A percentile compares a stretch with the other conserved stretches of the same genome.
phyloP scores from a whole-genome alignment of 2,113 vertebrate species.

The Phainopepla nitens region DNA sequence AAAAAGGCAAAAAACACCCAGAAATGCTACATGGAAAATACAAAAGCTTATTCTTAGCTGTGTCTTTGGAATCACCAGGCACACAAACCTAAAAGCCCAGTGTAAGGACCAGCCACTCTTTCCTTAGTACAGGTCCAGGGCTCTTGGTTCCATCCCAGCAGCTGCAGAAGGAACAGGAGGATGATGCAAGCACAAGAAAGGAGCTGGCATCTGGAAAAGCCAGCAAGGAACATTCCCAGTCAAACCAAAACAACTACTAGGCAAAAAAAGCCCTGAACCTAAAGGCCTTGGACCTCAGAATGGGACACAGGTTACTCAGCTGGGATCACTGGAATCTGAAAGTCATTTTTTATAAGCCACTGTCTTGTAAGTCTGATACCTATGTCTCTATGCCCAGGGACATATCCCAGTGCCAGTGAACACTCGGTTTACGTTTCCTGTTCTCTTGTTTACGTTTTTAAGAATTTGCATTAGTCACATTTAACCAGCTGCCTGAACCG shows the following conservation, averaged over 20 bases:
- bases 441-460: neutral
- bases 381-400: neutral
- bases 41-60: neutral
- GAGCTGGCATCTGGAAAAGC: neutral
- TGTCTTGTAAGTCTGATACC: conserved; percentile 24
- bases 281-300: neutral
- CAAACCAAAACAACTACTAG: neutral
- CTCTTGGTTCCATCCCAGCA: neutral
- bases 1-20: neutral
- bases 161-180: neutral
- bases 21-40: neutral
- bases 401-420: neutral
- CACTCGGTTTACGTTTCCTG: neutral
- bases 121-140: neutral
- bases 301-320: conserved; percentile 33
- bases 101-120: fast-evolving
- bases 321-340: conserved; percentile 45
- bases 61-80: neutral
- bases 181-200: neutral
- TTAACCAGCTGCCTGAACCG: neutral
- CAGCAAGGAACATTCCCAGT: conserved; percentile 33
- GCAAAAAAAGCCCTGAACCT: conserved; percentile 48
- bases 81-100: neutral
- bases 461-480: neutral
- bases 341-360: conserved; percentile 65